phyloP scores from a whole-genome alignment of 2,113 vertebrate genomes.

The Vimba vimba region DNA sequence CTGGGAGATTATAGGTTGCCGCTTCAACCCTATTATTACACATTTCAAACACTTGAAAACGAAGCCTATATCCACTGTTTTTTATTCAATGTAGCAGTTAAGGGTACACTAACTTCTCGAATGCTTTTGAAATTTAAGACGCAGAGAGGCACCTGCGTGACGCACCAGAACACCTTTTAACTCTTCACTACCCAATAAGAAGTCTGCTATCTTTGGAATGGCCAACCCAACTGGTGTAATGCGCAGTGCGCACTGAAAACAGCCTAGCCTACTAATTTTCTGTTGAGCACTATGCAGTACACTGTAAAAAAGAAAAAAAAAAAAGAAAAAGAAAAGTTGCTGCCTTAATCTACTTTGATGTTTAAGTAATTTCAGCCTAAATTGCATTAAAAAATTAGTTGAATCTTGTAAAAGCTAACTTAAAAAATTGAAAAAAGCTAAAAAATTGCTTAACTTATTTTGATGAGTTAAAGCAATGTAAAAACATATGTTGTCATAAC shows the following conservation, averaged over 20 bases:
- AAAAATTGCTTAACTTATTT: too few relatives aligned
- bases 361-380: too few relatives aligned
- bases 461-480: too few relatives aligned
- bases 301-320: too few relatives aligned
- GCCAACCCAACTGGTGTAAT: not conserved
- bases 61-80: not conserved
- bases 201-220: not conserved
- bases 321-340: too few relatives aligned
- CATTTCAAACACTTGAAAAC: conserved; percentile 60
- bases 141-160: conserved; percentile 66
- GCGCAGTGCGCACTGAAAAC: not conserved
- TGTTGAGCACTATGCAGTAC: not conserved
- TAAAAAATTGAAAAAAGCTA: too few relatives aligned
- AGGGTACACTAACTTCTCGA: not conserved
- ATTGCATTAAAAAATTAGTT: too few relatives aligned
- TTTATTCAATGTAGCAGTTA: not conserved
- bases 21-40: conserved; percentile 77
- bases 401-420: too few relatives aligned
- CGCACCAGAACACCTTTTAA: conserved; percentile 80
- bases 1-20: conserved; percentile 69
- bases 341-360: too few relatives aligned
- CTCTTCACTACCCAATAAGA: conserved; percentile 61
- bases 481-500: too few relatives aligned
- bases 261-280: not conserved
- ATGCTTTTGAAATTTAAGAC: not conserved